A percentile compares a stretch with the other conserved stretches of the same genome.
These are phyloP conservation scores for Nettapus auritus DNA, from an alignment of 2,113 vertebrate species.

Conservation along the genomic window DNA sequence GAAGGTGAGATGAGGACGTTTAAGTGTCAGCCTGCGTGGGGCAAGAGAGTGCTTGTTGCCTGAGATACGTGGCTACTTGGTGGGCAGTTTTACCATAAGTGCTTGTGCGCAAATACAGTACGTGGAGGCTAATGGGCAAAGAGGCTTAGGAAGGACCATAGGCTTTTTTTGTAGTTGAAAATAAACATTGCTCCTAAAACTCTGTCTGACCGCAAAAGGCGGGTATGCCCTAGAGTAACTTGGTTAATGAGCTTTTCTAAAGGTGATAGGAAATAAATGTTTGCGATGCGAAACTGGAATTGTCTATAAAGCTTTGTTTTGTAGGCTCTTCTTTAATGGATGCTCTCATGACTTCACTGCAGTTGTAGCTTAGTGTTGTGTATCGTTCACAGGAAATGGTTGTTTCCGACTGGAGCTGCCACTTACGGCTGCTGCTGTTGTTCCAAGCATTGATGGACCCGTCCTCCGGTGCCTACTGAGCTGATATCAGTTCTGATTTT, in stretches of 20 bases:
- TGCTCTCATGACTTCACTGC: background rate
- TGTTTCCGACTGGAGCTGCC: constrained; percentile 1
- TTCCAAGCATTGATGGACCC: constrained; percentile 81
- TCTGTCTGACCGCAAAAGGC: background rate
- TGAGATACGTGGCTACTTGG: background rate
- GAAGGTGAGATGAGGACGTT: constrained; percentile 83
- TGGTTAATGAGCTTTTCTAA: background rate
- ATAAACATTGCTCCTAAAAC: background rate
- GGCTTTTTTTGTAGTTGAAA: background rate
- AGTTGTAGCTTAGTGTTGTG: background rate
- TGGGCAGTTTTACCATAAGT: background rate
- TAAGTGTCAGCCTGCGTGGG: constrained; percentile 44
- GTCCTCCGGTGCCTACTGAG: constrained; percentile 99
- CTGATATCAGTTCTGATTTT: constrained; percentile 98
- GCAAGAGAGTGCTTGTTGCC: background rate
- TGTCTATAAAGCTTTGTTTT: constrained; percentile 27
- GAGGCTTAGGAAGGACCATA: background rate
- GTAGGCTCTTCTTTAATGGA: background rate
- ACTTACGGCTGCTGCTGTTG: constrained; percentile 34
- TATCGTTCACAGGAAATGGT: constrained; percentile 13
- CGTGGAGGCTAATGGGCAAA: background rate
- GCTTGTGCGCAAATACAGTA: background rate
- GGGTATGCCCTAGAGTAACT: background rate
- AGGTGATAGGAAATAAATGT: background rate
- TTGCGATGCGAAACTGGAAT: background rate